Base-by-base conservation (phyloP, 2,888 invertebrate species). In the Cactoblastis cactorum region DNA sequence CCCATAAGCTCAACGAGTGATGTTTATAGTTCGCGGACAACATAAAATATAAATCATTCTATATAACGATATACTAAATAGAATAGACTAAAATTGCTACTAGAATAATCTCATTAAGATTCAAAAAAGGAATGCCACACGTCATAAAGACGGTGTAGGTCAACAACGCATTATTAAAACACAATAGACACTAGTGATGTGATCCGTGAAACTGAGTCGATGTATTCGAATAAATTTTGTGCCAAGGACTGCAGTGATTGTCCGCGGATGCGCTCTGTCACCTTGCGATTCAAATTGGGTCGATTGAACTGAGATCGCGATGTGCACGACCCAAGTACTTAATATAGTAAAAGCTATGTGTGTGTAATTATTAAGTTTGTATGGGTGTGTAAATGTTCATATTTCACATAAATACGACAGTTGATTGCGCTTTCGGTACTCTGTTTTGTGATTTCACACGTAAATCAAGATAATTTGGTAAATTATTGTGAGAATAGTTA, bases 191-290 rank as follows among this genome's bases (percentile, higher is more conserved):
- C 67, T 51, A 71, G 74, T 73, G 70, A 78, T 76, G 74, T 80
- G 77, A 78, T 78, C 79, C 79, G 67, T 79, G 80, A 79, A 76
- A 77, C 65, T 53, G 63, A 55, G 53, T 49, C 57, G 63, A 67
- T 69, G 67, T 64, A 64, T 62, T 58, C 59, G 60, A 56, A 65
- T 63, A 66, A 65, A 68, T 76, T 76, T 71, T 65, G 75, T 83
- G 84, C 80, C 87, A 87, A 87, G 87, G 87, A 82, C 80, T 56
- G 57, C 59, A 60, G 77, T 63, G 80, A 82, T 79, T 69, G 73
- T 69, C 62, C 61, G 53, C 71, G 77, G 81, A 81, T 81, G 79
- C 71, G 57, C 57, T 72, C 77, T 80, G 83, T 83, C 82, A 73
- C 83, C 77, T 84, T 82, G 77, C 67, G 57, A 62, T 68, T 62